Evolutionary conservation across 2,113 vertebrate species (phyloP), one percentile per base, ranked within the genome.

Genomic region (Prinia subflava): DNA sequence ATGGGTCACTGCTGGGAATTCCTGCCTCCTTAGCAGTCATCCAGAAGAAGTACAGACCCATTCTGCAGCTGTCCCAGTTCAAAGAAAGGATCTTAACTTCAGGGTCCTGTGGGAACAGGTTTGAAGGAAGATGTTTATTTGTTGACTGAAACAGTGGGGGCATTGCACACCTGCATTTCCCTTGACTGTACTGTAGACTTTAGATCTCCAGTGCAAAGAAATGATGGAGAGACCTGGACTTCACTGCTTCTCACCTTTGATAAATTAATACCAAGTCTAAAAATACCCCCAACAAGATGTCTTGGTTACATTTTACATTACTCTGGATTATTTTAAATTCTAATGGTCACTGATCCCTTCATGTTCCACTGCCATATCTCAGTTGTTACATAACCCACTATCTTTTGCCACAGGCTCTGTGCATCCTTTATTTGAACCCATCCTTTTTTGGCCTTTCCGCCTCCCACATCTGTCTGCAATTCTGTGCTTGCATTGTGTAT

Each of bases 401-500:
- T 93, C 46, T 65, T 78, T 81, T 89, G 89, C 46, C 42, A 78
- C 39, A 35, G 49, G 23, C 56, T 50, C 83, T 65, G 39, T 25
- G 39, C 55, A 83, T 94, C 84, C 87, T 95, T 83, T 88, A 65
- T 89, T 94, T 95, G 88, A 94, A 73, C 87, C 52, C 65, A 74
- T 94, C 93, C 86, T 57, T 94, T 95, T 95, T 94, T 89, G 87
- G 75, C 92, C 27, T 81, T 96, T 96, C 96, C 90, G 57, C 83
- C 93, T 96, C 96, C 96, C 92, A 93, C 94, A 95, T 92, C 89
- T 89, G 95, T 89, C 91, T 95, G 87, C 88, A 94, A 35, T 94
- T 96, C 79, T 13, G 6, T 90, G 85, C 92, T 95, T 91, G 55
- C 77, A 2, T 96, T 78, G 68, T 89, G 37, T 88, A 87, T 95